Base-by-base conservation (phyloP, 2,113 vertebrate genomes). In the Girardinichthys multiradiatus region DNA sequence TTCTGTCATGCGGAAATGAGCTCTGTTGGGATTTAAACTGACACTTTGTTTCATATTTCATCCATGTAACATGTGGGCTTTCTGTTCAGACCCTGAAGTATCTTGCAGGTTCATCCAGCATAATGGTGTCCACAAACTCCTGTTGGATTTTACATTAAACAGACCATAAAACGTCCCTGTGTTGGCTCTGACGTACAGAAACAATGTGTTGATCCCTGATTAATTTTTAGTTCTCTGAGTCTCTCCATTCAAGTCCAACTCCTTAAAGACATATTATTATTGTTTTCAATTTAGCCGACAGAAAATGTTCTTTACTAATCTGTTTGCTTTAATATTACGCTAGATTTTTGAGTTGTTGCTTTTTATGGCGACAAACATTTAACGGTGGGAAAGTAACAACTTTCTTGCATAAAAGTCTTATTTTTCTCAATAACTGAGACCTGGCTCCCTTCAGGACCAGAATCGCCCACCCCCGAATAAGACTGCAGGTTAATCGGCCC, bases 81-180 rank as follows among this genome's bases (percentile, higher is more conserved):
- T 65, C 27, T 57, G 11, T 68, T 70, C 26, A 31, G 30, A 54
- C 35, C 28, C 26, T 13, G 31, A 51, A 69, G 28, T 26, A 45
- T 30, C 60, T 74, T 63, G 79, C 64, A 74, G 81, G 74, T 80
- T 71, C 60, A 63, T 57, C 77, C 68, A 65, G 12, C 37, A 10
- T 37, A 28, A 2, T 26, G 24, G 24, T 27, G 1, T 15, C 60
- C 9, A 24, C 48, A 10, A 24, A 24, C 9, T 54, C 48, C 48
- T 21, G 24, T 54, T n/a, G 48, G 24, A 21, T 54, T 54, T 54
- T 10, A 11, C 21, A 54, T 54, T 54, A 54, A 54, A 54, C 48
- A 51, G 48, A 54, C 48, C 48, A 10, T 24, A 54, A n/a, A 24
- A 54, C 19, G 21, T 24, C 5, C 19, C 9, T n/a, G 48, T 51